Evolutionary conservation across 2,797 vertebrate genomes (phyloP).

Genomic region (Chaunax sp.): DNA sequence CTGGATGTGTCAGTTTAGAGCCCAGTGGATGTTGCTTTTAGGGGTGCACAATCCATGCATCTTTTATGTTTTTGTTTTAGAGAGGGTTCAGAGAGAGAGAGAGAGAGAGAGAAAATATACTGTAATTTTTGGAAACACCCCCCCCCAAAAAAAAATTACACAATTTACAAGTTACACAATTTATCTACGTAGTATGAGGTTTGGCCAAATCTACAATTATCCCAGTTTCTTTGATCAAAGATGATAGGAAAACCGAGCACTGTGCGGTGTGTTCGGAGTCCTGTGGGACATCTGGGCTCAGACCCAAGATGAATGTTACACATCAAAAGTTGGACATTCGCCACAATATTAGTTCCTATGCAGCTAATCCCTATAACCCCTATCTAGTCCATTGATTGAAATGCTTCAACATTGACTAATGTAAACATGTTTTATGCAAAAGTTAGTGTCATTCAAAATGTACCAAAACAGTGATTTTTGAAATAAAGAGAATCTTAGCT

Average conservation of each 20-base stretch:
- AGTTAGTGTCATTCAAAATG: too few relatives aligned
- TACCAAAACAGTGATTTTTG: too few relatives aligned
- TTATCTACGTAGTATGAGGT: neutral
- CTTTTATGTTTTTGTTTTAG: conserved; percentile 57
- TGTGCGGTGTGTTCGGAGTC: conserved; percentile 2
- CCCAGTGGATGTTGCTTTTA: conserved; percentile 29
- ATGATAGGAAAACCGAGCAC: conserved; percentile 6
- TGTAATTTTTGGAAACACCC: too few relatives aligned
- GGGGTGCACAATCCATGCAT: conserved; percentile 46
- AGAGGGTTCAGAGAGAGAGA: conserved; percentile 12
- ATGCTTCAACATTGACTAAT: neutral
- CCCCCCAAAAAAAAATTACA: too few relatives aligned
- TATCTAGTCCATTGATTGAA: conserved; percentile 7
- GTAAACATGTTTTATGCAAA: neutral
- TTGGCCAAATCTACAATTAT: neutral
- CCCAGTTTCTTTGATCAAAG: neutral
- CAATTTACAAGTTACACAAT: too few relatives aligned
- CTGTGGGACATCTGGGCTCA: conserved; percentile 19
- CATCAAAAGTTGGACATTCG: conserved; percentile 14
- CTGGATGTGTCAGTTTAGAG: conserved; percentile 43
- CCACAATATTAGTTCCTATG: conserved; percentile 1
- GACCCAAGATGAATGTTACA: conserved; percentile 16
- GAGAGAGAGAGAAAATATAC: too few relatives aligned
- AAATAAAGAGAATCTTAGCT: too few relatives aligned
- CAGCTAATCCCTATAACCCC: neutral